These are phyloP conservation scores for Eupithecia dodoneata DNA, from an alignment of 2,888 invertebrate genomes.

Conservation along the genomic window DNA sequence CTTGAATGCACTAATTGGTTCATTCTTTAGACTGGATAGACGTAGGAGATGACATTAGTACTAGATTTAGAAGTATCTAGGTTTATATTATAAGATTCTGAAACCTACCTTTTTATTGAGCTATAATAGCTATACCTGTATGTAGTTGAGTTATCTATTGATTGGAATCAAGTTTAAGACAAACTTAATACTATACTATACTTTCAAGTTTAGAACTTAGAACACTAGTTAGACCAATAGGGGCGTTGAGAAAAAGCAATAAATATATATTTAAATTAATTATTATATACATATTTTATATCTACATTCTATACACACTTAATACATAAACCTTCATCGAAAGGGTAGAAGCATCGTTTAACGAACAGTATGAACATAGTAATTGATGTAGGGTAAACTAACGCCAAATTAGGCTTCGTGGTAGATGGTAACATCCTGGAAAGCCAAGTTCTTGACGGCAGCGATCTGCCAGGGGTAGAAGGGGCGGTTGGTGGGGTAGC, in stretches of 20 bases:
- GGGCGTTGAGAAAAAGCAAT: neutral
- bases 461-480: constrained; percentile 66
- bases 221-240: neutral
- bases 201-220: neutral
- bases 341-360: neutral
- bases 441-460: constrained; percentile 79
- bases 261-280: neutral
- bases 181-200: no score
- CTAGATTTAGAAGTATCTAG: neutral
- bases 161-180: no score
- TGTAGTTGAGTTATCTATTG: neutral
- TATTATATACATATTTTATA: neutral
- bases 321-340: constrained; percentile 9
- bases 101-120: neutral
- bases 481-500: constrained; percentile 81
- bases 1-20: constrained; percentile 32
- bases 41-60: neutral
- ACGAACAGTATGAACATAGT: neutral
- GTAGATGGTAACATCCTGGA: constrained; percentile 81
- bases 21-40: constrained; percentile 21
- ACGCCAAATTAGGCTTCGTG: constrained; percentile 54
- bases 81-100: neutral
- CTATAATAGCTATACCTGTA: neutral
- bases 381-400: neutral
- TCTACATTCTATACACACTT: neutral